These are phyloP conservation scores for Barypeithes pellucidus DNA, from an alignment of 2,888 invertebrate species.

Conservation along the genomic window DNA sequence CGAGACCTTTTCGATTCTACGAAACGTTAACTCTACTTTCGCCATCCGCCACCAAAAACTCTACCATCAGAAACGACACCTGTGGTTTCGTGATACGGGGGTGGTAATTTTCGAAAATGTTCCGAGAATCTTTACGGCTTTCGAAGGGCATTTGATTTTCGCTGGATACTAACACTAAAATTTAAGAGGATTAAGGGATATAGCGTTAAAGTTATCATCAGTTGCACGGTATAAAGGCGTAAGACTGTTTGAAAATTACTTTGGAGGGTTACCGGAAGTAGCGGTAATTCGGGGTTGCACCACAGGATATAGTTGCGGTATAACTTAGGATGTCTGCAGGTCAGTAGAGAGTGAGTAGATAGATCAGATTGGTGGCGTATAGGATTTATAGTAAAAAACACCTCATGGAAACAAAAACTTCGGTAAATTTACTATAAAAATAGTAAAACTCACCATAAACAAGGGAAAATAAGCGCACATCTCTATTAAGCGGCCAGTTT, in stretches of 20 bases:
- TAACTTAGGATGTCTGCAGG: background rate
- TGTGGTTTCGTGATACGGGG: slow-evolving; percentile 39
- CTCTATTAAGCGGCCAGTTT: too few species aligned
- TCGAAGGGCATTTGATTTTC: slow-evolving; percentile 35
- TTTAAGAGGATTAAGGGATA: slow-evolving; percentile 36
- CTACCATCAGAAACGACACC: slow-evolving; percentile 26
- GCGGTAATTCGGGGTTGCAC: background rate
- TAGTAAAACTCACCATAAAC: too few species aligned
- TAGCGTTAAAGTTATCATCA: slow-evolving; percentile 37
- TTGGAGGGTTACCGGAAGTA: background rate
- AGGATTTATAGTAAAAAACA: too few species aligned
- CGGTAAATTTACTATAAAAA: too few species aligned
- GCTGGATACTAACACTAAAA: slow-evolving; percentile 37
- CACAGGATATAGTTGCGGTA: background rate
- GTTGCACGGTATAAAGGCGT: slow-evolving; percentile 22
- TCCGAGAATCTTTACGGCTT: slow-evolving; percentile 33
- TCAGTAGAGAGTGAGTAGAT: too few species aligned
- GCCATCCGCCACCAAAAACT: slow-evolving; percentile 6
- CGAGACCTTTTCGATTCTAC: too few species aligned
- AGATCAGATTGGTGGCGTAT: too few species aligned
- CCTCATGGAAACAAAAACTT: too few species aligned
- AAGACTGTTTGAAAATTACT: slow-evolving; percentile 20
- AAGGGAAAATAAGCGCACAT: too few species aligned
- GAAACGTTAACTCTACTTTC: too few species aligned
- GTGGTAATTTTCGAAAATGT: slow-evolving; percentile 40